phyloP scores from a whole-genome alignment of 1,140 invertebrate species.

The Drosophila setifemur region DNA sequence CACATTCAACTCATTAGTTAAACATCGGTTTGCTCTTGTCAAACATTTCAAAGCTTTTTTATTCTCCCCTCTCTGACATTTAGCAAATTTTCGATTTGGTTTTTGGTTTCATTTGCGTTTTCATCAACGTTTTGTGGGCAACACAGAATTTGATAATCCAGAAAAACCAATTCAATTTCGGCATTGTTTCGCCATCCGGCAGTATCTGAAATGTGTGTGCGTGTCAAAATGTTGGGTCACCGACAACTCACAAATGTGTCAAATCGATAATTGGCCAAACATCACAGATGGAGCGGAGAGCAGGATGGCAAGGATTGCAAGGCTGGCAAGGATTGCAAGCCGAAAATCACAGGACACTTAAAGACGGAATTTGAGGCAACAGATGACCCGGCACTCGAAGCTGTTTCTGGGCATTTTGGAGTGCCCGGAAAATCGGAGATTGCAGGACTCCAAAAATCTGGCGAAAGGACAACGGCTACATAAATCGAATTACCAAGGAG shows the following conservation, averaged over 20 bases:
- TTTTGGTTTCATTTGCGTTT: conserved; percentile 27
- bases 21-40: conserved; percentile 40
- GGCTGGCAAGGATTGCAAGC: background rate
- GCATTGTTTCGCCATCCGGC: conserved; percentile 27
- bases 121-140: conserved; percentile 37
- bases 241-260: conserved; percentile 62
- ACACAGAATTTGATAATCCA: conserved; percentile 40
- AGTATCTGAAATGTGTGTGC: conserved; percentile 24
- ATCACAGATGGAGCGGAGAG: background rate
- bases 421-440: background rate
- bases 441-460: conserved; percentile 7
- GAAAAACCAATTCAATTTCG: conserved; percentile 43
- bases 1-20: conserved; percentile 31
- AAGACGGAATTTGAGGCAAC: conserved; percentile 21
- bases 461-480: conserved; percentile 25
- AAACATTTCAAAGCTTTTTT: conserved; percentile 20
- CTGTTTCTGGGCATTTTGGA: conserved; percentile 21
- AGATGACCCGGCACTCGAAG: conserved; percentile 18
- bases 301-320: no score
- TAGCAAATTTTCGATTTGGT: conserved; percentile 29
- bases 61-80: conserved; percentile 11
- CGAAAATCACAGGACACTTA: conserved; percentile 16
- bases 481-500: conserved; percentile 70
- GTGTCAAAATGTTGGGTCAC: conserved; percentile 67
- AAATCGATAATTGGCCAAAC: conserved; percentile 77